These are phyloP conservation scores for Nemapogon koenigi DNA, from an alignment of 2,888 invertebrate species.

Conservation along the genomic window DNA sequence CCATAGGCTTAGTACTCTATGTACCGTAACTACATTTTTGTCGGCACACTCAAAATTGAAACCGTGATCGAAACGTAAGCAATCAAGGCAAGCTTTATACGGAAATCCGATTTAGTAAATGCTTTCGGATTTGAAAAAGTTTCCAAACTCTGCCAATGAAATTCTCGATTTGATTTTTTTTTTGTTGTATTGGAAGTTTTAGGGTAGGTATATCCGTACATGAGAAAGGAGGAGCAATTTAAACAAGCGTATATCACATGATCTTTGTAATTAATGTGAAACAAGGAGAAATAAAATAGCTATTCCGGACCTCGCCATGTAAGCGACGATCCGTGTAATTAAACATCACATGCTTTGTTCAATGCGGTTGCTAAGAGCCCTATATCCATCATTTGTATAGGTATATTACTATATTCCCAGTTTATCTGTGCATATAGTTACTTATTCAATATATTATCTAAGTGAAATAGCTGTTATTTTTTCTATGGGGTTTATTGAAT, in stretches of 20 bases:
- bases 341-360: constrained; percentile 31
- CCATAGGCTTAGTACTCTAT: too few relatives aligned
- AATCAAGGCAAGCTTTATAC: constrained; percentile 8
- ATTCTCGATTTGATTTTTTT: constrained; percentile 6
- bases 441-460: too few relatives aligned
- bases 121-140: constrained; percentile 8
- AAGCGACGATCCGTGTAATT: constrained; percentile 35
- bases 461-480: too few relatives aligned
- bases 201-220: constrained; percentile 33
- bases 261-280: constrained; percentile 42
- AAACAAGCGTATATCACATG: constrained; percentile 20
- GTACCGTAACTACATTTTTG: background rate
- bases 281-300: constrained; percentile 34
- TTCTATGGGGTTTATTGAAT: too few relatives aligned
- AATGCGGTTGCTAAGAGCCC: too few relatives aligned
- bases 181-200: constrained; percentile 10
- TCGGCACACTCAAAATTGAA: constrained; percentile 5
- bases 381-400: too few relatives aligned
- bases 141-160: constrained; percentile 1
- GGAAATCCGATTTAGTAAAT: constrained; percentile 7
- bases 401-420: too few relatives aligned
- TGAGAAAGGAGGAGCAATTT: constrained; percentile 27
- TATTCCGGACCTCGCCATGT: constrained; percentile 26
- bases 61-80: too few relatives aligned
- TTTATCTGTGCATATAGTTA: too few relatives aligned